These are phyloP conservation scores for Danio jaintianensis DNA, from an alignment of 2,797 vertebrate genomes.

Conservation along the genomic window DNA sequence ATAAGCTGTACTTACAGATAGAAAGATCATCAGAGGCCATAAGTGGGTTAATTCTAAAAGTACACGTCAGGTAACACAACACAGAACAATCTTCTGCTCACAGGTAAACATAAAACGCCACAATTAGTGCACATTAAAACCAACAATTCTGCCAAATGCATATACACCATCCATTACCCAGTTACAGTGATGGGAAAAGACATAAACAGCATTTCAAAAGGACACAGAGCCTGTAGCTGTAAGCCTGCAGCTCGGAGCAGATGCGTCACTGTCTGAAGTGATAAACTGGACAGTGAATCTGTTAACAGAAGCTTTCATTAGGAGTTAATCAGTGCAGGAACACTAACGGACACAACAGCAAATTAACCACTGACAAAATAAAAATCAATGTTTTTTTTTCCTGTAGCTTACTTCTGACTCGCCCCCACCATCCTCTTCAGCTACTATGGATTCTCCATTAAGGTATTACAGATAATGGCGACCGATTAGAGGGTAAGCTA, in stretches of 20 bases:
- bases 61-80: not conserved
- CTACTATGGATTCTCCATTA: slow-evolving; percentile 45
- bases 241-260: slow-evolving; percentile 26
- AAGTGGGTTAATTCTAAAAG: not conserved
- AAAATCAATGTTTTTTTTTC: slow-evolving; percentile 49
- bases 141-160: not conserved
- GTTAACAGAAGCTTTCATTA: slow-evolving; percentile 42
- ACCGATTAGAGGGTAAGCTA: slow-evolving; percentile 13
- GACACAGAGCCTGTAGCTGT: slow-evolving; percentile 17
- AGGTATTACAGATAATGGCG: slow-evolving; percentile 29
- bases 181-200: not conserved
- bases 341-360: slow-evolving; percentile 18
- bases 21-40: slow-evolving; percentile 17
- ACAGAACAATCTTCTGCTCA: not conserved
- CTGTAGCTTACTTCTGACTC: slow-evolving; percentile 19
- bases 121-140: not conserved
- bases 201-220: slow-evolving; percentile 23
- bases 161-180: not conserved
- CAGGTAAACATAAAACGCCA: not conserved
- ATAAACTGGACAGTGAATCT: slow-evolving; percentile 39
- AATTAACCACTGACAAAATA: slow-evolving; percentile 35
- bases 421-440: not conserved
- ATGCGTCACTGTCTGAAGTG: slow-evolving; percentile 23
- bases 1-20: not conserved
- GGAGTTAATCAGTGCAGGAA: slow-evolving; percentile 27